Conservation (phyloP, 2,888 invertebrate genomes). For the Campopleginae sp. region DNA sequence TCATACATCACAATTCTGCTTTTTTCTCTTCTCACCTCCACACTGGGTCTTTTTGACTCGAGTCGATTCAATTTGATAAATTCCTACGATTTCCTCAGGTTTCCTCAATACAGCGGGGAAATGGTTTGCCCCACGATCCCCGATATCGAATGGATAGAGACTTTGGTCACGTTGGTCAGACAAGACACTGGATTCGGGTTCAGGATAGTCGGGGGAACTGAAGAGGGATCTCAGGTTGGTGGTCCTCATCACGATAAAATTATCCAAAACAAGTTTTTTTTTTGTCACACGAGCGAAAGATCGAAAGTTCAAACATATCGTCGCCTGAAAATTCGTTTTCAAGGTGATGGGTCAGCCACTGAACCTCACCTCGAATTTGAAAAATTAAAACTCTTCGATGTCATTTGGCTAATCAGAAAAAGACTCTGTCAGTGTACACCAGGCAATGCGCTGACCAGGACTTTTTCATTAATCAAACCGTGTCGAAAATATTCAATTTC, state of each 20-base stretch:
- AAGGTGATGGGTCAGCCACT: no score
- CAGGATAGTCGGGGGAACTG: constrained; percentile 98
- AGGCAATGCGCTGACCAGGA: no score
- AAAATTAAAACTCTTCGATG: no score
- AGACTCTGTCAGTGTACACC: no score
- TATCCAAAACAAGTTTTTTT: not conserved
- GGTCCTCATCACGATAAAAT: constrained; percentile 39
- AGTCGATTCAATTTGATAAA: not conserved
- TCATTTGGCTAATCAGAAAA: no score
- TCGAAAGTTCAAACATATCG: not conserved
- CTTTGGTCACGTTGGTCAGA: constrained; percentile 93
- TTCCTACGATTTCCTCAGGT: constrained; percentile 72
- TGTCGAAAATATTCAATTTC: no score
- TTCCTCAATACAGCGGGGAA: constrained; percentile 81
- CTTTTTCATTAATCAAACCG: no score
- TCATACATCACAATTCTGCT: constrained; percentile 19
- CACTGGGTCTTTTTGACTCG: not conserved
- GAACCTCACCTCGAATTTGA: no score
- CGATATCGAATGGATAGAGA: constrained; percentile 86
- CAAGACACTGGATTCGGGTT: constrained; percentile 98
- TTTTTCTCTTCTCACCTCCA: not conserved
- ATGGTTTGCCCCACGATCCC: constrained; percentile 82
- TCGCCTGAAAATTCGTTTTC: no score
- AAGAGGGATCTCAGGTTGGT: constrained; percentile 96
- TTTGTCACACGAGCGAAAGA: not conserved